Evolutionary conservation across 2,888 invertebrate species (phyloP).

Genomic region (Calephelis perditalis): DNA sequence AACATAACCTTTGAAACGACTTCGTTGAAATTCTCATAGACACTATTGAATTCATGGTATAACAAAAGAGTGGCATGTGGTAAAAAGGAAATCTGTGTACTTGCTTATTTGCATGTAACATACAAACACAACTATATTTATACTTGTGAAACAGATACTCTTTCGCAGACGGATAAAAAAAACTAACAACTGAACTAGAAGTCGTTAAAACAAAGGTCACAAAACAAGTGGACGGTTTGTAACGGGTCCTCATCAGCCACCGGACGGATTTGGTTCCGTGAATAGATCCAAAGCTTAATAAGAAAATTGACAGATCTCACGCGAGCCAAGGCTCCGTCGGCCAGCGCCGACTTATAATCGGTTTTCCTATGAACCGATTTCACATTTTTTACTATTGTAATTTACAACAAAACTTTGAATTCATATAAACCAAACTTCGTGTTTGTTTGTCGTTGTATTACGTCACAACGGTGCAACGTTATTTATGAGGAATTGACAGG

Average conservation of each 20-base stretch:
- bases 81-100: too few relatives aligned
- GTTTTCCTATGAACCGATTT: constrained; percentile 17
- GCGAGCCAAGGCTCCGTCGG: constrained; percentile 38
- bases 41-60: too few relatives aligned
- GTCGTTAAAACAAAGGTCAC: background rate
- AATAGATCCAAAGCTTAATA: constrained; percentile 72
- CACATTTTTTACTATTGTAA: constrained; percentile 1
- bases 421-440: background rate
- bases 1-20: too few relatives aligned
- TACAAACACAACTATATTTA: too few relatives aligned
- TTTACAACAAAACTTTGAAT: background rate
- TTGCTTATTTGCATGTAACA: too few relatives aligned
- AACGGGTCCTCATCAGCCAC: constrained; percentile 44
- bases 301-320: constrained; percentile 67
- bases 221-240: constrained; percentile 30
- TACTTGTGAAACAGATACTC: too few relatives aligned
- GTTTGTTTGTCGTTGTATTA: too few relatives aligned
- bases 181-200: background rate
- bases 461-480: too few relatives aligned
- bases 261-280: constrained; percentile 73
- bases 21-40: too few relatives aligned
- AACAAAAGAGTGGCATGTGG: too few relatives aligned
- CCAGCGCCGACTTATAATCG: constrained; percentile 1
- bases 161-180: too few relatives aligned
- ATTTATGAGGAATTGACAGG: too few relatives aligned